A percentile compares a stretch with the other conserved stretches of the same genome.
These are phyloP conservation scores for Ctena decussata DNA, from an alignment of 2,888 invertebrate genomes.

Conservation along the genomic window DNA sequence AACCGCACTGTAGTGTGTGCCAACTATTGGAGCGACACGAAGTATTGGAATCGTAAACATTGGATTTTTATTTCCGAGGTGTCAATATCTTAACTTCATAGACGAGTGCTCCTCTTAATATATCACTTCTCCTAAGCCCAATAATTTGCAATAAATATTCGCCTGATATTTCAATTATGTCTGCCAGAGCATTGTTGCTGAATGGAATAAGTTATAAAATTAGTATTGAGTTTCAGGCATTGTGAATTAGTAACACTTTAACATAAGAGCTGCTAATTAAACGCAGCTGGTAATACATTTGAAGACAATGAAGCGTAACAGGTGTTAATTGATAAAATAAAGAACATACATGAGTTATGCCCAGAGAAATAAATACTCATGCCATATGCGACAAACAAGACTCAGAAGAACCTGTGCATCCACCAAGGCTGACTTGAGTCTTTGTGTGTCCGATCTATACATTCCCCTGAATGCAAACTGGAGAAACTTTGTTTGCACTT, in stretches of 20 bases:
- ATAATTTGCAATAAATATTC: not conserved
- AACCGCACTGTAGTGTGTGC: too few relatives aligned
- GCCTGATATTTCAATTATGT: slow-evolving; percentile 6
- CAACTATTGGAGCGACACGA: too few relatives aligned
- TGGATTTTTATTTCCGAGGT: not conserved
- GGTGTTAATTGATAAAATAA: not conserved
- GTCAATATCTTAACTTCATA: not conserved
- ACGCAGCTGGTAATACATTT: not conserved
- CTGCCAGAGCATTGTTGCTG: not conserved
- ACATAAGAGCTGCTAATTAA: slow-evolving; percentile 3
- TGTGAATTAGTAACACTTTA: slow-evolving; percentile 1
- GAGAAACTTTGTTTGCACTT: too few relatives aligned
- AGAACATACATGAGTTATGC: too few relatives aligned
- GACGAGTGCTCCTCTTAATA: not conserved
- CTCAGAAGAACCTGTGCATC: too few relatives aligned
- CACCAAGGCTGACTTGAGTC: too few relatives aligned
- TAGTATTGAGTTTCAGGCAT: not conserved
- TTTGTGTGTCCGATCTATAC: too few relatives aligned
- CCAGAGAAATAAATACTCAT: too few relatives aligned
- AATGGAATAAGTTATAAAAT: not conserved
- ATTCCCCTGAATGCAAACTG: too few relatives aligned
- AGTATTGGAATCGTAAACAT: too few relatives aligned
- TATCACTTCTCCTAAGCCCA: not conserved
- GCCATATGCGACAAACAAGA: too few relatives aligned
- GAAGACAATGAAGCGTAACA: not conserved